Base-by-base conservation (phyloP, 2,888 invertebrate species). In the Pemphredon lugubris region DNA sequence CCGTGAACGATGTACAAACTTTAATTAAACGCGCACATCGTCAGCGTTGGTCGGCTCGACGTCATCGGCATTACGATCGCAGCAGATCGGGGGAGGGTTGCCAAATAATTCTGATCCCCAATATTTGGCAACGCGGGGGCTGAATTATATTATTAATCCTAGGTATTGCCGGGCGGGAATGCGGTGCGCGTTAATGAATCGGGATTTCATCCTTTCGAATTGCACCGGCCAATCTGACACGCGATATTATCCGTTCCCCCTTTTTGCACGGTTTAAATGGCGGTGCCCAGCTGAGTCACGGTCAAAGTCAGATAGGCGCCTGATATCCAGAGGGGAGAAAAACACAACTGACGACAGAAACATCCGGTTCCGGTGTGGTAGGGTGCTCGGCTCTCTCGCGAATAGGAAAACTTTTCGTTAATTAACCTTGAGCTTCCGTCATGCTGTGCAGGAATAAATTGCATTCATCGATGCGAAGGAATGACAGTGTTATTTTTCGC, bases 291-390 rank as follows among this genome's bases (percentile, higher is more conserved):
- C 83, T 86, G 85, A 86, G 81, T 86, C 86, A 86, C 79, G 85
- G 83, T 81, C 81, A 81, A 81, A 83, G 82, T 84, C 81, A 82
- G 85, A 84, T 83, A 84, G 68, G 80, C 68, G 55, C 55, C 59
- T 54, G 80, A 80, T 80, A 81, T 39, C 51, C 51, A 42, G 23
- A 42, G 59, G 50, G 63, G 50, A 54, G 45, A 58, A 69, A 68
- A 82, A 75, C 82, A 84, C 78, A 80, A 79, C 79, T 81, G 87
- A 87, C 86, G 88, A 88, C 86, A 84, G 87, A 82, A 83, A 84
- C 86, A 83, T 88, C 88, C 87, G 87, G 84, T 83, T 82, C 83
- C 83, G 83, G 51, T 44, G 47, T 63, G n/a, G 48, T 37, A 13
- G 26, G 32, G 54, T 44, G 64, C 34, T 26, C 14, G 55, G 66